Evolutionary conservation across 2,888 invertebrate genomes (phyloP).

Genomic region (Eupithecia abbreviata): DNA sequence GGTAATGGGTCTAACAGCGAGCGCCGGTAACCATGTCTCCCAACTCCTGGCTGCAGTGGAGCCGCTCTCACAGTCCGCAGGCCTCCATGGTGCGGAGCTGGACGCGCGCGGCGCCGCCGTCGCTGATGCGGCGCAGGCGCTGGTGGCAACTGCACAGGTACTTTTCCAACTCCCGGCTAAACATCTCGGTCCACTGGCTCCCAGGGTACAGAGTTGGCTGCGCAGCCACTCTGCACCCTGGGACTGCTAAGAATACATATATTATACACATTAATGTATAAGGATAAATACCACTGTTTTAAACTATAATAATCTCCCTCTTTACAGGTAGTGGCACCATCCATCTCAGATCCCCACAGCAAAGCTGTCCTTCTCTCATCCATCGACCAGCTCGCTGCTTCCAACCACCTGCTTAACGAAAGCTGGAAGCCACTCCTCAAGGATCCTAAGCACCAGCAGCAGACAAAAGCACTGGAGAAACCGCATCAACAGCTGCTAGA

Average conservation of each 20-base stretch:
- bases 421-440: constrained; percentile 34
- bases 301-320: background rate
- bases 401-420: constrained; percentile 40
- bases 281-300: background rate
- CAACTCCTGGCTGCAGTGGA: constrained; percentile 54
- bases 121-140: constrained; percentile 52
- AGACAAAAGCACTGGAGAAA: constrained; percentile 35
- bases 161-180: background rate
- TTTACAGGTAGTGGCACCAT: constrained; percentile 50
- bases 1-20: constrained; percentile 52
- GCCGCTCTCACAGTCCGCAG: constrained; percentile 47
- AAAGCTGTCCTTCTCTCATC: constrained; percentile 50
- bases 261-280: no score
- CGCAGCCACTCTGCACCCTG: no score
- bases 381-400: constrained; percentile 44
- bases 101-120: constrained; percentile 47
- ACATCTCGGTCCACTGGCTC: background rate
- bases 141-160: constrained; percentile 52
- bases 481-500: constrained; percentile 44
- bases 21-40: constrained; percentile 52
- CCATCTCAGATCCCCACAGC: constrained; percentile 52
- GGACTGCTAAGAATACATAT: background rate
- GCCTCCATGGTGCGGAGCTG: constrained; percentile 46
- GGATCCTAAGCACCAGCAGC: constrained; percentile 31
- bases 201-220: background rate